Conservation (phyloP, 92 coral and sea anemone species). For the Epizoanthus stellaris region DNA sequence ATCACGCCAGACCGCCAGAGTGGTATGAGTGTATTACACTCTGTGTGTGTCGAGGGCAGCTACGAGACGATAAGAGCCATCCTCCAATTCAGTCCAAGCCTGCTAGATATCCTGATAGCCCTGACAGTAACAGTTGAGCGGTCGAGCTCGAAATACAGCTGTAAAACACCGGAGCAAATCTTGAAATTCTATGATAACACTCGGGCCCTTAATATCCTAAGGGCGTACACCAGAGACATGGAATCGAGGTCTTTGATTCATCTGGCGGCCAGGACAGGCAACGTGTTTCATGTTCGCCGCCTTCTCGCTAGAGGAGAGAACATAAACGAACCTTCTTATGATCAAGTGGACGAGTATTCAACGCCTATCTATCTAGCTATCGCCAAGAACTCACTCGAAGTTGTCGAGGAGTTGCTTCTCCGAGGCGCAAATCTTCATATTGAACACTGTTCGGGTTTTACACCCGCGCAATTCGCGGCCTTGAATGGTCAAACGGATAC, state of each 20-base stretch:
- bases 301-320: conserved; percentile 4
- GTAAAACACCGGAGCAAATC: conserved; percentile 31
- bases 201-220: conserved; percentile 20
- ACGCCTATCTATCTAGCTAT: conserved; percentile 25
- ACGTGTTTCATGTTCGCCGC: conserved; percentile 19
- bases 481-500: conserved; percentile 32
- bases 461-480: conserved; percentile 21
- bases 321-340: conserved; percentile 17
- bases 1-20: conserved; percentile 6
- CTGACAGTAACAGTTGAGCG: conserved; percentile 8
- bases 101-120: conserved; percentile 25
- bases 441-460: conserved; percentile 32
- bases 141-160: background rate
- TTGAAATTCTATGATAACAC: conserved; percentile 11
- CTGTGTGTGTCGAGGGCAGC: conserved; percentile 22
- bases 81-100: conserved; percentile 31
- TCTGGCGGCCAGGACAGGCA: conserved; percentile 18
- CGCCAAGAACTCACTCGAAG: conserved; percentile 30
- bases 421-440: conserved; percentile 31
- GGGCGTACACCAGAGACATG: conserved; percentile 32
- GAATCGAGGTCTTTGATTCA: conserved; percentile 39
- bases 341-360: conserved; percentile 24
- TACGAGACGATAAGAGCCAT: conserved; percentile 21
- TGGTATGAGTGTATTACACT: conserved; percentile 33
- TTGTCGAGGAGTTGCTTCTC: conserved; percentile 29